Evolutionary conservation across 2,888 invertebrate species (phyloP).

Genomic region (Eupithecia pulchellata): DNA sequence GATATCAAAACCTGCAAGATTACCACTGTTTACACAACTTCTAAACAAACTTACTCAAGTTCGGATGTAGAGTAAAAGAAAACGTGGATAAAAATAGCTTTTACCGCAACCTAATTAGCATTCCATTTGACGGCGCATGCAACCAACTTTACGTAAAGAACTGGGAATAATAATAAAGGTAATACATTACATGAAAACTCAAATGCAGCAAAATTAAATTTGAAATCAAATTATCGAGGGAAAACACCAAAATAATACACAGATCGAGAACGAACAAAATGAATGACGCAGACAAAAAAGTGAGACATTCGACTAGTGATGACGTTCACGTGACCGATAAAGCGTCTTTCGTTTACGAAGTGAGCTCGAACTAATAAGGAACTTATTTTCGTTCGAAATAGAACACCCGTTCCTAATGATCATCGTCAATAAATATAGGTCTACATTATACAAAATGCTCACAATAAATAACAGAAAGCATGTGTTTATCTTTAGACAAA

Average conservation of each 20-base stretch:
- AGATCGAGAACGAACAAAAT: constrained; percentile 49
- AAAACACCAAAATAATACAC: constrained; percentile 57
- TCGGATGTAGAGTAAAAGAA: constrained; percentile 6
- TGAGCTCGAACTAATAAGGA: not conserved
- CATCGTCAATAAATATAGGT: too few relatives aligned
- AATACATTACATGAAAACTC: constrained; percentile 32
- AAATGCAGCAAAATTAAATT: constrained; percentile 13
- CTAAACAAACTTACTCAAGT: constrained; percentile 43
- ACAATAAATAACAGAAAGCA: too few relatives aligned
- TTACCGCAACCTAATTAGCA: constrained; percentile 41
- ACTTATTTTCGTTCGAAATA: not conserved
- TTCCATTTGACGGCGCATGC: constrained; percentile 29
- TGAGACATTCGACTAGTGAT: constrained; percentile 20
- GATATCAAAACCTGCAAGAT: constrained; percentile 75
- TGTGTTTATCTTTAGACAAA: too few relatives aligned
- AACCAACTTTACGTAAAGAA: constrained; percentile 19
- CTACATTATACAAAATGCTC: too few relatives aligned
- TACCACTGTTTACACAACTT: constrained; percentile 41
- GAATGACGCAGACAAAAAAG: constrained; percentile 53
- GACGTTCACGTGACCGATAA: constrained; percentile 38
- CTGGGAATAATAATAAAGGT: constrained; percentile 16
- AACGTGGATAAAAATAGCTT: constrained; percentile 36
- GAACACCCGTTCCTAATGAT: not conserved
- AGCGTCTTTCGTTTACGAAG: constrained; percentile 37
- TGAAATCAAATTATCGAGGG: constrained; percentile 56